Base-by-base conservation (phyloP, 2,113 vertebrate species). In the Anoplopoma fimbria region DNA sequence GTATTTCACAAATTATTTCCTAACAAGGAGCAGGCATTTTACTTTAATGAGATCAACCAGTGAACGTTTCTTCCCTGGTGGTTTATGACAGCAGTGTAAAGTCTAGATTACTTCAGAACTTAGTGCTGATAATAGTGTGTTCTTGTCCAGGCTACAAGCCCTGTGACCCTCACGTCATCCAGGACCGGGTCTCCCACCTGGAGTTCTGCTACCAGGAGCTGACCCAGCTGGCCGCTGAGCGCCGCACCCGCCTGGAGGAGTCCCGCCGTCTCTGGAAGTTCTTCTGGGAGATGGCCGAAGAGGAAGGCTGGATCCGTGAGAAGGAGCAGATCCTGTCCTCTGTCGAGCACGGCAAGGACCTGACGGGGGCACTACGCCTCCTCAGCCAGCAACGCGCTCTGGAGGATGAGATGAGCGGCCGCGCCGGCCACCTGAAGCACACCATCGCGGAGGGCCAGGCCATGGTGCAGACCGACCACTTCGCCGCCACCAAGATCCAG, bases 271-370 rank as follows among this genome's bases (percentile, higher is more conserved):
- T 99, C 77, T 99, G 98, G 98, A 98, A 97, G 81, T 99, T 99
- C 92, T 98, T 99, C 95, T 99, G 97, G 98, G 98, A 99, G 88
- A 98, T 99, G 98, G 97, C 97, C 0, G 98, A 99, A 88, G 97
- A 99, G 77, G 98, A 99, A 81, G 96, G 97, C 79, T 99, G 98
- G 98, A 98, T 99, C 81, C 94, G 97, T 3, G 98, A 99, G 87
- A 98, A 99, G 89, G 98, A 99, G 88, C 97, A 98, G 93, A 98
- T 99, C 82, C 90, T 99, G 76, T 98, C 97, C 2, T 97, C 96
- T 0, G 93, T 97, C 1, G 98, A 99, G 87, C 96, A 96, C 0
- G 97, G 97, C 3, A 97, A 97, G 75, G 98, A 99, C 92, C 92
- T 99, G 72, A 99, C 98, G 2, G 97, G 97, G 0, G 96, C 97